Base-by-base conservation (phyloP, 2,797 vertebrate genomes). In the Simalia tracyae region DNA sequence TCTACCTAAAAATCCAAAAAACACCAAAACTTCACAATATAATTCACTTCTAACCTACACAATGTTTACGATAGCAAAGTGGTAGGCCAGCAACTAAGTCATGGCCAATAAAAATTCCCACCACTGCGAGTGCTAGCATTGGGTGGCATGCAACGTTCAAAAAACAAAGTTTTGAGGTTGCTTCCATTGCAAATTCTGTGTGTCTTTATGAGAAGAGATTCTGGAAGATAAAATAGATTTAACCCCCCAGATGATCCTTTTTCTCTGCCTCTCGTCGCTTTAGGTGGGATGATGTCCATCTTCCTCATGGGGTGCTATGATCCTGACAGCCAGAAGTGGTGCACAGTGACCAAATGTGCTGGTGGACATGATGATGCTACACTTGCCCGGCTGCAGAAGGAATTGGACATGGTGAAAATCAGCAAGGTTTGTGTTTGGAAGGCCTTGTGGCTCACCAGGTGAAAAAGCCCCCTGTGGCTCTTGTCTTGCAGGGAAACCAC, bases 231-330 rank as follows among this genome's bases (percentile, higher is more conserved):
- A 81, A 46, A 46, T 81, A 81, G 36, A 46, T 81, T 5, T 46
- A 81, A 54, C 24, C 36, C 19, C 22, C 12, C 50, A 11, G 10
- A 57, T 7, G 6, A 17, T 6, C 5, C 31, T 68, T 42, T 24
- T 2, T 28, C 2, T 31, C 12, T 19, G 5, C 5, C 1, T 94
- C 91, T 88, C 26, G 31, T 4, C 88, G 90, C 96, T 94, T 92
- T 96, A 99, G 99, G 99, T 60, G 99, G 99, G 94, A 99, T 99
- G 97, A 99, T 99, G 99, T 99, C 99, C 92, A 99, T 99, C 92
- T 99, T 99, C 89, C 98, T 99, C 28, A 99, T 99, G 99, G 99
- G 99, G 92, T 99, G 99, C 95, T 99, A 98, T 0, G 99, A 99
- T 93, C 98, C 99, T 0, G 96, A 98, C 92, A 98, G 98, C 5